Percentiles rank a stretch among this genome's conserved stretches.
phyloP scores from a whole-genome alignment of 2,888 invertebrate species.

The Gisinianus flammeolus region DNA sequence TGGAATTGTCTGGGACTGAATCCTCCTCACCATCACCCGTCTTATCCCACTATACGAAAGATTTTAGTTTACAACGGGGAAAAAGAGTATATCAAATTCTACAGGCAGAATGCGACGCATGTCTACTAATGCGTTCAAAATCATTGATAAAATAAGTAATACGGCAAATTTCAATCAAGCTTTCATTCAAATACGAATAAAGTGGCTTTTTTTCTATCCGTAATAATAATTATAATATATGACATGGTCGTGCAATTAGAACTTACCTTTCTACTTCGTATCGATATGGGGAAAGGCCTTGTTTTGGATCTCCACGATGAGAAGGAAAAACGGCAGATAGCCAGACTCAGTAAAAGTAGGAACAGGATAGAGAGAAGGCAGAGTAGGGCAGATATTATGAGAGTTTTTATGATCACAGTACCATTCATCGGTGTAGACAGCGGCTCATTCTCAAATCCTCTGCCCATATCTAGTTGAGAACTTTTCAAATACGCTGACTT shows the following conservation, averaged over 20 bases:
- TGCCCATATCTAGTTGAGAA: neutral
- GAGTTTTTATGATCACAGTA: conserved; percentile 56
- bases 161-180: too few species aligned
- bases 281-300: conserved; percentile 15
- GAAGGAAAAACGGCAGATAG: conserved; percentile 49
- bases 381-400: conserved; percentile 55
- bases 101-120: too few species aligned
- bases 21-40: conserved; percentile 1
- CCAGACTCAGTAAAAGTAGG: conserved; percentile 52
- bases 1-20: conserved; percentile 3
- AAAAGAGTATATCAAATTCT: too few species aligned
- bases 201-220: too few species aligned
- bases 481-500: conserved; percentile 35
- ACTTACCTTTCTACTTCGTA: conserved; percentile 28
- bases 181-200: too few species aligned
- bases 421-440: conserved; percentile 38
- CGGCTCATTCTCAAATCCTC: conserved; percentile 11
- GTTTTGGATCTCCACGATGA: conserved; percentile 30
- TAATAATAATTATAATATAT: conserved; percentile 8
- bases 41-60: conserved; percentile 34
- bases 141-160: too few species aligned
- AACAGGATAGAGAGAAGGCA: conserved; percentile 56
- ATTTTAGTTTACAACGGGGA: conserved; percentile 5
- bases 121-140: too few species aligned
- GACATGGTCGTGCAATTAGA: neutral